Evolutionary conservation across 2,113 vertebrate species (phyloP), one percentile per base, ranked within the genome.

Genomic region (Empidonax alnorum): DNA sequence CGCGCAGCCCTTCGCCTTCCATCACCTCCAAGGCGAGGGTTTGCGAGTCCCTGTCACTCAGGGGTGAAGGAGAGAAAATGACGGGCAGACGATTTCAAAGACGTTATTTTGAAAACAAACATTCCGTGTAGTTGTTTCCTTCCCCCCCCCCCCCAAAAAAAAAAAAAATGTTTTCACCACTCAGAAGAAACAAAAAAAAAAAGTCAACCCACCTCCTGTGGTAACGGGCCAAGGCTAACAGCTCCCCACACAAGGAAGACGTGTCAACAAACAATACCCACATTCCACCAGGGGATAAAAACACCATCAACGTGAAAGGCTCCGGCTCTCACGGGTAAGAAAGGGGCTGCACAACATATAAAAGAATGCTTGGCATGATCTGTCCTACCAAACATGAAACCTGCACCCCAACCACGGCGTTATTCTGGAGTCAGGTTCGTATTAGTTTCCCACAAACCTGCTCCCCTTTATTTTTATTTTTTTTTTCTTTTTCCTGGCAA

Each of bases 211-310:
- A 19, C 0, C 42, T 83, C 75, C 90, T 80, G 3, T 27, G 55
- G 78, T 3, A 69, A 39, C 27, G 62, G 2, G 30, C 90, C 92
- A 94, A 91, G 7, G 59, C 75, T 8, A 91, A 95, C 91, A 89
- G 23, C 83, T 69, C 16, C 0, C 87, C 95, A 83, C 87, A 53
- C 16, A 33, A 86, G 84, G 78, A 93, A 84, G 15, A 28, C 4
- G 1, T 2, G 63, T 88, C 93, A 89, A 92, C 96, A 93, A 96
- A 92, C 96, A 95, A 75, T 5, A 84, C 15, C 85, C 79, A 58
- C 80, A 44, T 78, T 90, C 88, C 67, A 52, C 14, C 61, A 3
- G 4, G 4, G 88, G 88, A 75, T 52, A 52, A 80, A 93, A 85
- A 86, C 76, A 90, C 88, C 37, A 81, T 4, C 69, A 77, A 31